phyloP scores from a whole-genome alignment of 2,888 invertebrate genomes.

The Andrena dorsata region DNA sequence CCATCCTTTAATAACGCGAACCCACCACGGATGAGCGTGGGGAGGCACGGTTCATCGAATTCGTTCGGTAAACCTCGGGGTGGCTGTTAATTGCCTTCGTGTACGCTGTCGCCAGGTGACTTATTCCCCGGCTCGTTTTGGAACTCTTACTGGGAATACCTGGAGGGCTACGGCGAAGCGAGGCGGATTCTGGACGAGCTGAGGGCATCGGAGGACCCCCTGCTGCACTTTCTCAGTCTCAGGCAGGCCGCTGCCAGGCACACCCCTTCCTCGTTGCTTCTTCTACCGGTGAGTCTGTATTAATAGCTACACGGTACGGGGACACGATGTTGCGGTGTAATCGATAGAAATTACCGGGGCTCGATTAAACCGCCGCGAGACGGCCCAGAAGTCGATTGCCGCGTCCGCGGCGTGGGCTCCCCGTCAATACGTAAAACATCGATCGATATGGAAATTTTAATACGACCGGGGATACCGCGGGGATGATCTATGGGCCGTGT shows the following conservation, averaged over 20 bases:
- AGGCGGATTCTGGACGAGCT: conserved; percentile 88
- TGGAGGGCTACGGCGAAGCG: conserved; percentile 87
- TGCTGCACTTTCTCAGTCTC: conserved; percentile 89
- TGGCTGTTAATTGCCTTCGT: conserved; percentile 48
- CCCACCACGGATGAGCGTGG: background rate
- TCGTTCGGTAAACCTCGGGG: background rate
- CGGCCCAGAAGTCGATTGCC: background rate
- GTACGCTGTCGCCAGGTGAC: conserved; percentile 82
- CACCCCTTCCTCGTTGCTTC: conserved; percentile 88
- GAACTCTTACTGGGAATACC: conserved; percentile 89
- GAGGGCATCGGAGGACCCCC: conserved; percentile 88
- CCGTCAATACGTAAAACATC: background rate
- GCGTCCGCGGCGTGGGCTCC: background rate
- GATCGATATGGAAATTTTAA: conserved; percentile 22
- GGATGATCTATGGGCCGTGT: conserved; percentile 22
- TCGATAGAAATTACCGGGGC: conserved; percentile 40
- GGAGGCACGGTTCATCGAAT: conserved; percentile 1
- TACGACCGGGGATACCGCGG: background rate
- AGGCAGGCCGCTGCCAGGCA: conserved; percentile 89
- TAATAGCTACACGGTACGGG: conserved; percentile 39
- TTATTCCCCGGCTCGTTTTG: conserved; percentile 89
- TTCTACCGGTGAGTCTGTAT: conserved; percentile 89
- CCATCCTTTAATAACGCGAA: background rate
- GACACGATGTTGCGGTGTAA: conserved; percentile 33
- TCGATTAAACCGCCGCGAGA: conserved; percentile 26